Percentiles rank a stretch among this genome's conserved stretches.
Evolutionary conservation across 2,797 vertebrate genomes (phyloP).

Genomic region (Mormyrops attenuatus): DNA sequence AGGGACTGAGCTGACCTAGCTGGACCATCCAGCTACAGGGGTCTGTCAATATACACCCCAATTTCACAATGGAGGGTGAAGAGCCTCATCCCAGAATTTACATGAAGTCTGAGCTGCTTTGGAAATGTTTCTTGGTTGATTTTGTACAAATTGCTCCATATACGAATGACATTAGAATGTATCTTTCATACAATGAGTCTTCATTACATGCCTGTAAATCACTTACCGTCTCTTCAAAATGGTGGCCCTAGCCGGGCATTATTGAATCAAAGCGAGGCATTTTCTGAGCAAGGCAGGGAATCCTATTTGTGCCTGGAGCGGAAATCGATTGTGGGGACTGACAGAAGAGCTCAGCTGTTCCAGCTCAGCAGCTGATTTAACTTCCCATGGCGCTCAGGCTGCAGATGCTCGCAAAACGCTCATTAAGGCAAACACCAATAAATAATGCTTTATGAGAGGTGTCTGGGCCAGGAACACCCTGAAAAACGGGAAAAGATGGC

Average conservation of each 20-base stretch:
- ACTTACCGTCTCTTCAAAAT: neutral
- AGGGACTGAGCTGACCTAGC: neutral
- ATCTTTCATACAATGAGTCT: neutral
- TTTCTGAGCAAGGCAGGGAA: neutral
- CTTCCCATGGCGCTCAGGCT: neutral
- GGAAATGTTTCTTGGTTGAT: neutral
- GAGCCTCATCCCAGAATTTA: neutral
- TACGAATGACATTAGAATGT: neutral
- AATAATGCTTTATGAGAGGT: slow-evolving; percentile 21
- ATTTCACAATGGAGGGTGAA: neutral
- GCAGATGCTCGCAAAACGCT: slow-evolving; percentile 21
- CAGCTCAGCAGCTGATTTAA: slow-evolving; percentile 8
- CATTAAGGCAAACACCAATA: slow-evolving; percentile 22
- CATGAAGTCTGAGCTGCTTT: neutral
- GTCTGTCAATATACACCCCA: neutral
- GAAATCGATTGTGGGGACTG: neutral
- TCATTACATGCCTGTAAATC: neutral
- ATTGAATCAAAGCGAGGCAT: neutral
- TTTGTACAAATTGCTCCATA: neutral
- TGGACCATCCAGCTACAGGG: neutral
- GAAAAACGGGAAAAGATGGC: neutral
- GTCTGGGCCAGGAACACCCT: neutral
- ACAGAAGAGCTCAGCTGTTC: slow-evolving; percentile 18
- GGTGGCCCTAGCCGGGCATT: neutral
- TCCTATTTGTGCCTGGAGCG: neutral